These are phyloP conservation scores for Mustela lutreola DNA, from an alignment of 2,113 vertebrate genomes.

Conservation along the genomic window DNA sequence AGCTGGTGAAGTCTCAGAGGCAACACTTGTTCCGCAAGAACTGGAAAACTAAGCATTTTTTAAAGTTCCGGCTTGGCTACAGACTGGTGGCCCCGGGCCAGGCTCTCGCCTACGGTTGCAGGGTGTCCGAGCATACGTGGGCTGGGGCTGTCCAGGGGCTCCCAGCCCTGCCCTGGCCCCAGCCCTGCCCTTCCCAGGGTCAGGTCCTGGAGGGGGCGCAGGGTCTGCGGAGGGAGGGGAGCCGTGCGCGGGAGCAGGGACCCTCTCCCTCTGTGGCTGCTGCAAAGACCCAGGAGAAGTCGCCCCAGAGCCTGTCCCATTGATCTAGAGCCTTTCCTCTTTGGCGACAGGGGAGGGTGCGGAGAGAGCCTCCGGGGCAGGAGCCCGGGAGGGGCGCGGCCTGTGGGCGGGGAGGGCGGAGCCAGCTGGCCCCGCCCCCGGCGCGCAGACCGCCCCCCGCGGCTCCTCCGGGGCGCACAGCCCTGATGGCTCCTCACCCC, in stretches of 20 bases:
- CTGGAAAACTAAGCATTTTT: background rate
- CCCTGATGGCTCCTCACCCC: conserved; percentile 79
- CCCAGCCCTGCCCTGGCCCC: background rate
- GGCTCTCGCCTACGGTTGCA: background rate
- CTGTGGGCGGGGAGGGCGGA: conserved; percentile 28
- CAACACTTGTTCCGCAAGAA: background rate
- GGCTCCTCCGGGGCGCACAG: conserved; percentile 82
- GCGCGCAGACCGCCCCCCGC: conserved; percentile 69
- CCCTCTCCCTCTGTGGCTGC: background rate
- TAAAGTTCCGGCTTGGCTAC: background rate
- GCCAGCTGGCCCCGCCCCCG: conserved; percentile 83
- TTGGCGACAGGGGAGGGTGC: no score
- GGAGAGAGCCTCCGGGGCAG: no score
- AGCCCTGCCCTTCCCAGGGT: no score
- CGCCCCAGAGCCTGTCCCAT: no score
- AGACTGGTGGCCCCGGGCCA: background rate
- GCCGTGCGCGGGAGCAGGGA: no score
- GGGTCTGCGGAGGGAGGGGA: background rate
- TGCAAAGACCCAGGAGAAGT: no score
- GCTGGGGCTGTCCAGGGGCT: background rate
- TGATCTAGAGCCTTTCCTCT: no score
- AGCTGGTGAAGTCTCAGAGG: background rate
- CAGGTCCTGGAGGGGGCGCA: background rate
- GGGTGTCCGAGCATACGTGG: background rate
- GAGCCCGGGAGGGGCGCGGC: background rate